These are phyloP conservation scores for Dinocampus coccinellae DNA, from an alignment of 2,888 invertebrate genomes.

Conservation along the genomic window DNA sequence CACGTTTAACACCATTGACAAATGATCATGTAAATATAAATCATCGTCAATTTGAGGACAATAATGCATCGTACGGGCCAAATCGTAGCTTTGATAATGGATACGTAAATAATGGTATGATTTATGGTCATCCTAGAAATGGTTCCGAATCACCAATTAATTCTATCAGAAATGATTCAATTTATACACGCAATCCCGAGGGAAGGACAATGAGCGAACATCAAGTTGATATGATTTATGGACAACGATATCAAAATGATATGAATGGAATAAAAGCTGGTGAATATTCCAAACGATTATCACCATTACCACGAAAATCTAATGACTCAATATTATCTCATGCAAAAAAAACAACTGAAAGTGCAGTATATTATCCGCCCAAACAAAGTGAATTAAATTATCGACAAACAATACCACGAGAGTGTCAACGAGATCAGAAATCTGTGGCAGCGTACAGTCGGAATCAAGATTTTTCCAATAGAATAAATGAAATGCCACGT, in stretches of 20 bases:
- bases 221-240: constrained; percentile 11
- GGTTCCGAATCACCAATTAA: constrained; percentile 48
- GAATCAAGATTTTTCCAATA: not conserved
- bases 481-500: not conserved
- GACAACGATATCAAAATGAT: not conserved
- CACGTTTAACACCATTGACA: constrained; percentile 54
- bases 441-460: not conserved
- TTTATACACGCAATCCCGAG: constrained; percentile 2
- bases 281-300: not conserved
- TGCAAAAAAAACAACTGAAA: constrained; percentile 40
- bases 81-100: constrained; percentile 39
- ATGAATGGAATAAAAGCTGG: not conserved
- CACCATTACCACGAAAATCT: not conserved
- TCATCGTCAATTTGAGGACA: constrained; percentile 53
- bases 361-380: constrained; percentile 29
- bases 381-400: constrained; percentile 27
- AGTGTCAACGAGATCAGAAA: not conserved
- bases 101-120: constrained; percentile 52
- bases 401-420: constrained; percentile 12
- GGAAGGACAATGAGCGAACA: constrained; percentile 13
- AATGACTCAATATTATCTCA: constrained; percentile 15
- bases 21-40: constrained; percentile 61
- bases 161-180: not conserved
- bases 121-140: constrained; percentile 53
- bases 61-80: constrained; percentile 16